Percentiles rank a stretch among this genome's conserved stretches.
Evolutionary conservation across 2,797 vertebrate genomes (phyloP).

Genomic region (Coilia nasus): DNA sequence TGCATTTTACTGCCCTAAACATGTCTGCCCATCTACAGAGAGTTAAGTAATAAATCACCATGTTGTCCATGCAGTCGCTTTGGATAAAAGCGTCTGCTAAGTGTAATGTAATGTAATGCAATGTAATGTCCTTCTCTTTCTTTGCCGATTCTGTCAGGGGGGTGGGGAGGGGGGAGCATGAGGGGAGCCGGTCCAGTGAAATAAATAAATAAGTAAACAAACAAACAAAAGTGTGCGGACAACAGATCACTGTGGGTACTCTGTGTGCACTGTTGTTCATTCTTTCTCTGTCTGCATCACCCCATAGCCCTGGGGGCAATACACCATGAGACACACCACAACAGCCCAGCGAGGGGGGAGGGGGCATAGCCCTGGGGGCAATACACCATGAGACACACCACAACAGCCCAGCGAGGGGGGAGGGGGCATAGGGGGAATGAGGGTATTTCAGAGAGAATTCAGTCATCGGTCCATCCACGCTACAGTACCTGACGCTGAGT

Average conservation of each 20-base stretch:
- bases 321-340: not conserved
- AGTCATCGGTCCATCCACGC: not conserved
- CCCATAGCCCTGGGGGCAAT: conserved; percentile 11
- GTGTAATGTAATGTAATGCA: too few species aligned
- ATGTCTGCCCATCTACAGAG: not conserved
- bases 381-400: not conserved
- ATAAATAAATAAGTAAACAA: not conserved
- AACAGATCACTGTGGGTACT: conserved; percentile 31
- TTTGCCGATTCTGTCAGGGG: not conserved
- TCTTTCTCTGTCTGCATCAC: conserved; percentile 40
- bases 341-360: not conserved
- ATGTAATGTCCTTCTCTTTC: not conserved
- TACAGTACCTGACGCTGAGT: not conserved
- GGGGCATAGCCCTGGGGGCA: too few species aligned
- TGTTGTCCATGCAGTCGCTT: too few species aligned
- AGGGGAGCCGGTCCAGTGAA: not conserved
- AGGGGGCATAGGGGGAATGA: not conserved
- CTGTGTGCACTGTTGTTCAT: conserved; percentile 26
- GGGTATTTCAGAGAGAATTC: not conserved
- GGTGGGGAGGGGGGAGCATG: not conserved
- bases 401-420: not conserved
- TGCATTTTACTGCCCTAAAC: not conserved
- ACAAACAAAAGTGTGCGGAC: conserved; percentile 14
- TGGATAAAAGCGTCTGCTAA: too few species aligned
- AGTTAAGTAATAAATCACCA: not conserved